Evolutionary conservation across 1,140 invertebrate genomes (phyloP).

Genomic region (Cylas formicarius): DNA sequence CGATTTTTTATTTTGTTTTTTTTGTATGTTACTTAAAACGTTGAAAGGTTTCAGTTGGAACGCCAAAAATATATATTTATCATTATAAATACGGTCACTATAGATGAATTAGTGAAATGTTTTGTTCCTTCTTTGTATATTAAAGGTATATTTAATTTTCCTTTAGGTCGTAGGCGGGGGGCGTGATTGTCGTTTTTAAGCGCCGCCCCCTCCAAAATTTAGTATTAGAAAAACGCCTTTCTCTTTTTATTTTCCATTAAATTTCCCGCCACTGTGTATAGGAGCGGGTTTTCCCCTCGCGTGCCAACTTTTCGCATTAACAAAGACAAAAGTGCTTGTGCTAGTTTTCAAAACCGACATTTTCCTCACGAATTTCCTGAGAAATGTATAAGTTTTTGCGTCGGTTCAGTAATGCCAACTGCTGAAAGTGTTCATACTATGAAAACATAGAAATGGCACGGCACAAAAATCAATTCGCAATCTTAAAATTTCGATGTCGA

Average conservation of each 20-base stretch:
- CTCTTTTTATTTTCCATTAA: slow-evolving; percentile 19
- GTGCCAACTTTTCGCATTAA: slow-evolving; percentile 3
- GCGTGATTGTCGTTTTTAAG: slow-evolving; percentile 7
- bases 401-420: too few relatives aligned
- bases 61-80: slow-evolving; percentile 42
- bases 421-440: too few relatives aligned
- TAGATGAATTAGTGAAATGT: slow-evolving; percentile 32
- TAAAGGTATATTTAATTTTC: slow-evolving; percentile 25
- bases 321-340: not conserved
- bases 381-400: too few relatives aligned
- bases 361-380: too few relatives aligned
- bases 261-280: slow-evolving; percentile 12
- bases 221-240: slow-evolving; percentile 22
- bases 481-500: too few relatives aligned
- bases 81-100: slow-evolving; percentile 22
- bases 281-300: slow-evolving; percentile 5
- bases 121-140: slow-evolving; percentile 43
- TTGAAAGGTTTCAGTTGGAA: slow-evolving; percentile 36
- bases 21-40: slow-evolving; percentile 41
- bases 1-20: slow-evolving; percentile 38
- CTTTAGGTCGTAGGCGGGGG: slow-evolving; percentile 17
- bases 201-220: slow-evolving; percentile 6
- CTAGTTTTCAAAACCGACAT: too few relatives aligned
- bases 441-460: too few relatives aligned
- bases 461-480: too few relatives aligned